These are phyloP conservation scores for Lycocorax pyrrhopterus DNA, from an alignment of 2,113 vertebrate genomes.

Conservation along the genomic window DNA sequence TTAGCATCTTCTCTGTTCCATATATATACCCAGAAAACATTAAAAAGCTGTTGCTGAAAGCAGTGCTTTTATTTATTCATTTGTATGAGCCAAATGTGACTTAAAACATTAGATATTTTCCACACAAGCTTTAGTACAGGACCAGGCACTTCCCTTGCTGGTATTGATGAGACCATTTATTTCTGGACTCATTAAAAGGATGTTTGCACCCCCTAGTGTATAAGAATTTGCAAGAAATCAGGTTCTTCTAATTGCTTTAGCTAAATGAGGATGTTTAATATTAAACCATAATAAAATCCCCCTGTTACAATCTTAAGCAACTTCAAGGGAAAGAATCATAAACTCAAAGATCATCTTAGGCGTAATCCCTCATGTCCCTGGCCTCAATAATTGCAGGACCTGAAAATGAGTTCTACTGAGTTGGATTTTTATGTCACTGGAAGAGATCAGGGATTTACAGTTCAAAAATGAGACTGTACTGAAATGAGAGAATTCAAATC, in stretches of 20 bases:
- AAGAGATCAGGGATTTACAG: background rate
- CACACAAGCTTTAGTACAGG: background rate
- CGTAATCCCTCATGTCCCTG: background rate
- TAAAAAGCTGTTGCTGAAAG: conserved; percentile 15
- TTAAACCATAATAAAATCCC: background rate
- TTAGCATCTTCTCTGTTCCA: background rate
- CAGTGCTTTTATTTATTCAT: background rate
- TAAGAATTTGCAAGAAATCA: background rate
- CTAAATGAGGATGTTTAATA: background rate
- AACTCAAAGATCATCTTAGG: background rate
- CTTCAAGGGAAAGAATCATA: background rate
- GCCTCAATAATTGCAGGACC: background rate
- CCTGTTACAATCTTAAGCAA: background rate
- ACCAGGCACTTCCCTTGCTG: background rate
- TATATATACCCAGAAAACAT: conserved; percentile 20
- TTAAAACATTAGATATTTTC: background rate
- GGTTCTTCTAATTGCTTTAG: background rate
- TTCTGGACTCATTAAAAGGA: conserved; percentile 25
- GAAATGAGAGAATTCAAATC: background rate
- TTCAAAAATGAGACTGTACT: background rate
- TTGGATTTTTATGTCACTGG: background rate
- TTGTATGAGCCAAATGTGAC: background rate
- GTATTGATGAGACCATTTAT: background rate
- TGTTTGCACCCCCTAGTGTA: conserved; percentile 67
- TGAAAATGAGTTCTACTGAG: background rate